Evolutionary conservation across 2,888 invertebrate genomes (phyloP), one percentile per base, ranked within the genome.

Genomic region (Netelia fuscicornis): DNA sequence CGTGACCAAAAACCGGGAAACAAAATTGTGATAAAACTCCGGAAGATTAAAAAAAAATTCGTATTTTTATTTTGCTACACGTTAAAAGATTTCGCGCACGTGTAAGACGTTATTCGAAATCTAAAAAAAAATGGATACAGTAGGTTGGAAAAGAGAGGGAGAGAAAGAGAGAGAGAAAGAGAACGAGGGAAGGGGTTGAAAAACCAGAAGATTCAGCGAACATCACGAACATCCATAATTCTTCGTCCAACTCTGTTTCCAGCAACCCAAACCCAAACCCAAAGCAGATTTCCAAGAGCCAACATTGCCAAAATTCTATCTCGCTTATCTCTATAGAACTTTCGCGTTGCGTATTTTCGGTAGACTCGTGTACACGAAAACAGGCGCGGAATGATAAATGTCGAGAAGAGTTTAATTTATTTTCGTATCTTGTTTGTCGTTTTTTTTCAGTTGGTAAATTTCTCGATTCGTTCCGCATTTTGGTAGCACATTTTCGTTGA

Each of bases 201-300:
- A 68, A 54, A 64, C 75, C 68, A 68, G 68, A 77, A 77, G 58
- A 68, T 58, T 20, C 77, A 60, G 48, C 13, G 20, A 67, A 42
- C 68, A 77, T 77, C 60, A 76, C 80, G 80, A 77, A 76, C 67
- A 76, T 80, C 76, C 60, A 71, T 84, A 79, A 83, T 83, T 80
- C 80, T 70, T 83, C 80, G 80, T 70, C 70, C 54, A n/a, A 23
- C 25, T 52, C 44, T 65, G 58, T 20, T 30, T 58, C 30, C 48
- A 54, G 74, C 58, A 56, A 42, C 58, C 54, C 65, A 67, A 62
- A 20, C 20, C 20, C 20, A 20, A 67, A 67, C 13, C 6, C 25
- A 42, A 67, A 60, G 68, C 10, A 52, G 77, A 72, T 77, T 23
- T 52, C 52, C 68, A 11, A 44, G 77, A 72, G 67, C 56, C 42